Evolutionary conservation across 2,113 vertebrate species (phyloP).

Genomic region (Gallinago media): DNA sequence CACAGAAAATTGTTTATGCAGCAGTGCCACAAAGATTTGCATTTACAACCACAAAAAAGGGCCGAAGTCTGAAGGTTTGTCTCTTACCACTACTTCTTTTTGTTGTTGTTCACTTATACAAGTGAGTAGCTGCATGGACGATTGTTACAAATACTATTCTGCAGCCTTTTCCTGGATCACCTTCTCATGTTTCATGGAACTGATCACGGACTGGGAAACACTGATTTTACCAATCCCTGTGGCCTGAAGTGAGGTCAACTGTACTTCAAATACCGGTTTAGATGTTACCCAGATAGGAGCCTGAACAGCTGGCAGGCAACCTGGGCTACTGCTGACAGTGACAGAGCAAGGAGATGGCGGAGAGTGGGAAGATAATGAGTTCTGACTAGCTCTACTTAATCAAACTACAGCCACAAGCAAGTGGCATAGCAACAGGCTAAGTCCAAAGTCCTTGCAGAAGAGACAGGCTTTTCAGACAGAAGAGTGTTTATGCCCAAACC

Average conservation of each 20-base stretch:
- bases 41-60: not conserved
- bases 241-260: not conserved
- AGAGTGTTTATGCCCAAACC: not conserved
- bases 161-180: not conserved
- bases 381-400: not conserved
- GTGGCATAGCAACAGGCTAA: not conserved
- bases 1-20: not conserved
- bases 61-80: not conserved
- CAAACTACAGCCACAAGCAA: not conserved
- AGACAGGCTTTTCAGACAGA: not conserved
- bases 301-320: not conserved
- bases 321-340: not conserved
- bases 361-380: not conserved
- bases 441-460: not conserved
- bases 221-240: not conserved
- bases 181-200: not conserved
- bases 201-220: fast-evolving
- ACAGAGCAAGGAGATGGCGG: not conserved
- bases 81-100: not conserved
- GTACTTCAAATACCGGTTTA: not conserved
- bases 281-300: not conserved
- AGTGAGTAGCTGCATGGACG: not conserved
- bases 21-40: not conserved
- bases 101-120: not conserved
- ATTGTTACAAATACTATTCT: not conserved